A percentile compares a stretch with the other conserved stretches of the same genome.
Conservation (phyloP, 2,797 vertebrate genomes). For the Hypotaenidia philippensis region DNA sequence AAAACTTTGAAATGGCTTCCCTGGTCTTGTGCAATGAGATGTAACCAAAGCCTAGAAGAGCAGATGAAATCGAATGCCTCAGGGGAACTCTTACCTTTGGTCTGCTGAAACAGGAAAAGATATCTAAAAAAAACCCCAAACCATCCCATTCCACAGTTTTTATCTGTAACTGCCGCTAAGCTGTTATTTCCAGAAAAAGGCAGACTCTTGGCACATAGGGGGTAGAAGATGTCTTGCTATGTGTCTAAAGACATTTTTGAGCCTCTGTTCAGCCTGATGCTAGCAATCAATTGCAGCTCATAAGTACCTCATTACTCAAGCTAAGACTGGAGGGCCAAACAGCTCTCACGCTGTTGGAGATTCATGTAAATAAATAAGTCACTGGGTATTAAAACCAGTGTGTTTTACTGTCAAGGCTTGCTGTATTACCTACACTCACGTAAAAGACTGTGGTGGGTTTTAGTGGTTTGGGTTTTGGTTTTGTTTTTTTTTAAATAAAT, state of each 20-base stretch:
- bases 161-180: background rate
- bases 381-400: background rate
- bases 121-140: background rate
- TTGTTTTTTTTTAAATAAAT: background rate
- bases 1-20: conserved; percentile 7
- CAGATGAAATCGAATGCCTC: background rate
- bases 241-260: background rate
- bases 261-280: background rate
- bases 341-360: background rate
- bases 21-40: background rate
- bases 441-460: background rate
- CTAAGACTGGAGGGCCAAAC: background rate
- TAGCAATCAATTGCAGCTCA: background rate
- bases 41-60: background rate
- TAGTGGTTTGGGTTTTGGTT: too few relatives aligned
- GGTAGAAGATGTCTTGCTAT: background rate
- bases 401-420: background rate
- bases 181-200: background rate
- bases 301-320: background rate
- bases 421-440: background rate
- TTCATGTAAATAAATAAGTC: background rate
- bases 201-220: background rate
- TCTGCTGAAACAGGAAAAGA: background rate
- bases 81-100: background rate
- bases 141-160: background rate